phyloP scores from a whole-genome alignment of 2,113 vertebrate species.

The Felis catus region DNA sequence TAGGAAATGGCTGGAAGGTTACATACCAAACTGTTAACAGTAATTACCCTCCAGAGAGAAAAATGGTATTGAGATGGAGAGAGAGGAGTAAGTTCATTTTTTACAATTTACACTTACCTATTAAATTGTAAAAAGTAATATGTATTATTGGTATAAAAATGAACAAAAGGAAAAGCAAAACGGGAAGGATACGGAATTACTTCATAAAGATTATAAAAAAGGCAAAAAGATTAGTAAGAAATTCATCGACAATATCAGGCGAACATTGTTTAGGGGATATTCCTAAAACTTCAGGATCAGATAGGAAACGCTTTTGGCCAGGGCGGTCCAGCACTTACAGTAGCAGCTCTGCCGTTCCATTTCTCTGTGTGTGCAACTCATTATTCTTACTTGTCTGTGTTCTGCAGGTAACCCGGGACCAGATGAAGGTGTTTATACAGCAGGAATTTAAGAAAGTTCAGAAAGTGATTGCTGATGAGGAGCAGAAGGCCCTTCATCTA shows the following conservation, averaged over 20 bases:
- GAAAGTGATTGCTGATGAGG: conserved; percentile 86
- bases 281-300: not conserved
- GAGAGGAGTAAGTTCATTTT: not conserved
- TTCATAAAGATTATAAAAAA: conserved; percentile 43
- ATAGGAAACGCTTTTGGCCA: not conserved
- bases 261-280: not conserved
- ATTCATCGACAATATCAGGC: not conserved
- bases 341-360: not conserved
- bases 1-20: not conserved
- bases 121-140: conserved; percentile 12
- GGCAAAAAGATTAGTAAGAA: conserved; percentile 31
- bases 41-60: not conserved
- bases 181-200: not conserved
- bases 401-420: conserved; percentile 77
- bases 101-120: not conserved
- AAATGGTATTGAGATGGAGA: not conserved
- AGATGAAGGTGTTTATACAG: conserved; percentile 88
- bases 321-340: not conserved
- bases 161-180: not conserved
- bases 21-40: conserved; percentile 22
- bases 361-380: not conserved
- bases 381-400: not conserved
- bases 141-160: conserved; percentile 14
- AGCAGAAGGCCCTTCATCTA: conserved; percentile 87
- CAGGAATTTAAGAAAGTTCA: conserved; percentile 90